phyloP scores from a whole-genome alignment of 2,113 vertebrate species.

The Taurulus bubalis region DNA sequence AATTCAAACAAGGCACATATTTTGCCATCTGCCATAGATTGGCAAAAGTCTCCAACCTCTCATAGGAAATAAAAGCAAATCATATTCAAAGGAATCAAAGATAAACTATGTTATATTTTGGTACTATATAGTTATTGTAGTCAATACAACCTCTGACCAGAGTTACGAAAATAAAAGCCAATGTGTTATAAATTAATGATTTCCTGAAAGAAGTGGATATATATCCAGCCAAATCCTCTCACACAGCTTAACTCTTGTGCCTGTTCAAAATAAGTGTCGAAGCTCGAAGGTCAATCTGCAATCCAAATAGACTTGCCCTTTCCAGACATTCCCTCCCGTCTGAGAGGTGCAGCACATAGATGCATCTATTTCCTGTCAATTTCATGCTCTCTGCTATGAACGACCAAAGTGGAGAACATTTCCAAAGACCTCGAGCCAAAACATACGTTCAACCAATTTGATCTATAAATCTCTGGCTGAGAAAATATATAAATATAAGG shows the following conservation, averaged over 20 bases:
- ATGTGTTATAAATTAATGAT: background rate
- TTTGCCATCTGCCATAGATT: background rate
- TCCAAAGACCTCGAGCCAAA: constrained; percentile 40
- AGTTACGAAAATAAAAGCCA: background rate
- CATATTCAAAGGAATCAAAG: background rate
- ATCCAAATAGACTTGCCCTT: constrained; percentile 42
- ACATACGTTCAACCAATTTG: constrained; percentile 52
- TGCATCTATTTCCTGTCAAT: constrained; percentile 57
- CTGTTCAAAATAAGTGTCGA: constrained; percentile 36
- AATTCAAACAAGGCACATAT: background rate
- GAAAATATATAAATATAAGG: constrained; percentile 42
- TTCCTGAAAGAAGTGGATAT: constrained; percentile 4
- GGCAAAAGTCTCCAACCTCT: background rate
- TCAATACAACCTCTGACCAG: background rate
- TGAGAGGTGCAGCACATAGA: constrained; percentile 41
- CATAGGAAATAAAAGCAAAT: background rate
- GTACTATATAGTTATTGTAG: background rate
- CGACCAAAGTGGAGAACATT: constrained; percentile 46
- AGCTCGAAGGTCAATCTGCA: constrained; percentile 29
- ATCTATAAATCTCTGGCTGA: constrained; percentile 57
- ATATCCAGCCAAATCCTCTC: constrained; percentile 10
- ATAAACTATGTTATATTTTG: background rate
- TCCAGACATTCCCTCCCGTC: constrained; percentile 37
- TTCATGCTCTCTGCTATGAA: constrained; percentile 48
- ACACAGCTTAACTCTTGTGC: constrained; percentile 1